These are phyloP conservation scores for Lophotriccus pileatus DNA, from an alignment of 2,797 vertebrate genomes.

Conservation along the genomic window DNA sequence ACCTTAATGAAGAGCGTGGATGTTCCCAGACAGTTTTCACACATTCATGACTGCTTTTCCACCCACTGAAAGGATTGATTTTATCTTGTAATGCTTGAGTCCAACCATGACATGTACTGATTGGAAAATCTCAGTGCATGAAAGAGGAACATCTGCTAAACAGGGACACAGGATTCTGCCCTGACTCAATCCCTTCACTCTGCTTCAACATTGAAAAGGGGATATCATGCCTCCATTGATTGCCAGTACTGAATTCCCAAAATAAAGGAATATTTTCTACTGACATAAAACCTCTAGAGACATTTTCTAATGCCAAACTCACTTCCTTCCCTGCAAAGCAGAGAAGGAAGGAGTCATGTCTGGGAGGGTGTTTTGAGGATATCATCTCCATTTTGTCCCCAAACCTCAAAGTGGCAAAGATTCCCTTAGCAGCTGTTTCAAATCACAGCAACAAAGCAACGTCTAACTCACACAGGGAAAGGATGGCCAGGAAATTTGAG, in stretches of 20 bases:
- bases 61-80: slow-evolving; percentile 51
- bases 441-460: slow-evolving; percentile 21
- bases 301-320: background rate
- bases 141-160: slow-evolving; percentile 32
- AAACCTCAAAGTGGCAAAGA: background rate
- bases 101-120: slow-evolving; percentile 32
- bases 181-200: background rate
- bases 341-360: background rate
- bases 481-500: background rate
- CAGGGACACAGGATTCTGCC: background rate
- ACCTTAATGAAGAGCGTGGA: slow-evolving; percentile 44
- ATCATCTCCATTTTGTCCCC: background rate
- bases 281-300: background rate
- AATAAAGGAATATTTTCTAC: background rate
- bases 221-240: background rate
- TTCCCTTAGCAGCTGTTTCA: background rate
- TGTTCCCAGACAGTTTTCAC: slow-evolving; percentile 64
- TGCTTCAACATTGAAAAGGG: background rate
- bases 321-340: background rate
- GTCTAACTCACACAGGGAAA: background rate
- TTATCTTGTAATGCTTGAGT: slow-evolving; percentile 48
- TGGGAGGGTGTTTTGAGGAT: background rate
- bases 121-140: slow-evolving; percentile 6
- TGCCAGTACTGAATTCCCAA: background rate
- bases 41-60: slow-evolving; percentile 53